Evolutionary conservation across 2,888 invertebrate species (phyloP).

Genomic region (Protodeltote pygarga): DNA sequence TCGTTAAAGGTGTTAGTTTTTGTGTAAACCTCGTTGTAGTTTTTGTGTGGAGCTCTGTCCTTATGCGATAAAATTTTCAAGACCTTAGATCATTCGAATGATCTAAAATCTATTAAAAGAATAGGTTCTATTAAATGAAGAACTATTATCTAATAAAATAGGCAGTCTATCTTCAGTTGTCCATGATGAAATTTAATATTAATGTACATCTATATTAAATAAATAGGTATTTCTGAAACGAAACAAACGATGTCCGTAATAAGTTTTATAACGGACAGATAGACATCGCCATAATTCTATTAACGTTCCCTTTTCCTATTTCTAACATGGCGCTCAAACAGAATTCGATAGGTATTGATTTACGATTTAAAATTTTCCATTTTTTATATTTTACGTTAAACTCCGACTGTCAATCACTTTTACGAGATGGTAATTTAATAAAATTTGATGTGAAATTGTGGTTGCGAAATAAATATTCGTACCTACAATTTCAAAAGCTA

Average conservation of each 20-base stretch:
- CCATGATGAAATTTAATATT: too few relatives aligned
- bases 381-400: constrained; percentile 24
- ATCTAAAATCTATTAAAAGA: too few relatives aligned
- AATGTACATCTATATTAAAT: too few relatives aligned
- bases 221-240: too few relatives aligned
- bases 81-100: too few relatives aligned
- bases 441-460: constrained; percentile 4
- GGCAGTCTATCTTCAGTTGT: too few relatives aligned
- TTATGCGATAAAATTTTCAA: too few relatives aligned
- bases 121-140: too few relatives aligned
- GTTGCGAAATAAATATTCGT: neutral
- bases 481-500: neutral
- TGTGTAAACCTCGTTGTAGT: too few relatives aligned
- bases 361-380: constrained; percentile 21
- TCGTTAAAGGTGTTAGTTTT: too few relatives aligned
- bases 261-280: constrained; percentile 23
- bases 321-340: constrained; percentile 14
- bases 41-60: too few relatives aligned
- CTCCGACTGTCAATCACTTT: constrained; percentile 15
- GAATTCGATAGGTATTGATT: constrained; percentile 23
- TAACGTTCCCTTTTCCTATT: constrained; percentile 21
- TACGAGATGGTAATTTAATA: constrained; percentile 24
- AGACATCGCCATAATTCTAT: constrained; percentile 25
- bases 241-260: constrained; percentile 14
- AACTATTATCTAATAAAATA: too few relatives aligned